These are phyloP conservation scores for Mellivora capensis DNA, from an alignment of 2,113 vertebrate species.

Conservation along the genomic window DNA sequence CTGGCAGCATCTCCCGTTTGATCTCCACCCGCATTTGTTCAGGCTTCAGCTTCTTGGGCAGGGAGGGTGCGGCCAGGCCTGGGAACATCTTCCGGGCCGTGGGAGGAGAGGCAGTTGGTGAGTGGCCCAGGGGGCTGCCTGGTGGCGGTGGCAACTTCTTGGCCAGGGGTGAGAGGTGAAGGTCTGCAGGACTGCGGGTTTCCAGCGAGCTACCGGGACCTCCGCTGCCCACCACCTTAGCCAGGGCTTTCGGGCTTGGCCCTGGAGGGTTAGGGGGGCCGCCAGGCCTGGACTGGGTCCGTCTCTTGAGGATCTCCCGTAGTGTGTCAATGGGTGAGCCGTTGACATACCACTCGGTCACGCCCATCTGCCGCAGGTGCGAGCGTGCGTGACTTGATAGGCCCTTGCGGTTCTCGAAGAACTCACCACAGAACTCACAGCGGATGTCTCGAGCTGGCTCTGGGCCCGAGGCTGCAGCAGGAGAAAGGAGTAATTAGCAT, in stretches of 20 bases:
- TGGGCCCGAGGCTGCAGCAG: conserved; percentile 78
- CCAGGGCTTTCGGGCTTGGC: conserved; percentile 73
- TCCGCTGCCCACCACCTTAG: conserved; percentile 70
- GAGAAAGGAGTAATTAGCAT: conserved; percentile 43
- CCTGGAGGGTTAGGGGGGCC: conserved; percentile 66
- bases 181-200: conserved; percentile 72
- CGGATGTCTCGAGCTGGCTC: conserved; percentile 93
- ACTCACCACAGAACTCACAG: conserved; percentile 96
- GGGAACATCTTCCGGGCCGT: conserved; percentile 85
- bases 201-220: conserved; percentile 77
- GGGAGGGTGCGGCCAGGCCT: conserved; percentile 78
- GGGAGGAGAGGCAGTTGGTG: conserved; percentile 81
- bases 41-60: conserved; percentile 84
- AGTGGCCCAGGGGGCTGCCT: conserved; percentile 80
- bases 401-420: conserved; percentile 96
- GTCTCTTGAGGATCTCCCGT: conserved; percentile 89
- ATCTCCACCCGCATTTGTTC: conserved; percentile 83
- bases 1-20: conserved; percentile 83
- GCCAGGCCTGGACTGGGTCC: conserved; percentile 72
- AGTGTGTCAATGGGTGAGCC: conserved; percentile 96
- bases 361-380: conserved; percentile 96
- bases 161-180: conserved; percentile 74
- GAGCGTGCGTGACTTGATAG: conserved; percentile 96
- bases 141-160: conserved; percentile 81
- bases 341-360: conserved; percentile 96